Base-by-base conservation (phyloP, 2,888 invertebrate species). In the Fissipunctia ypsillon region DNA sequence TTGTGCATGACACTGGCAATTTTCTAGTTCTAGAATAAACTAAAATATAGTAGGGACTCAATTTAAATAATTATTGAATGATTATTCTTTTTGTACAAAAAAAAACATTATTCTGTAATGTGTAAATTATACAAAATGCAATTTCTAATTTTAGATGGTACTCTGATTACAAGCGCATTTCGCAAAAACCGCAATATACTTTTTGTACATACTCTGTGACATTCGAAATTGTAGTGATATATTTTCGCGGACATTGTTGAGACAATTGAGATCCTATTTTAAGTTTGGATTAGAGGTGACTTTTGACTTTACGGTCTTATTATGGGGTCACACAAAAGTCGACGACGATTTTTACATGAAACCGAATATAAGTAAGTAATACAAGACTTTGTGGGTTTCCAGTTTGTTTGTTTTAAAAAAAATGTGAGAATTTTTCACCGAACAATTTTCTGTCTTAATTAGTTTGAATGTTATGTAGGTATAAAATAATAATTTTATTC, bases 221-320 rank as follows among this genome's bases (percentile, higher is more conserved):
- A 25, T 14, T 45, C 7, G 12, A 54, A 54, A 73, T 12, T 3
- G 19, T 54, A 16, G 22, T 45, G 12, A 61, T 81, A 61, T 81
- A 75, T 72, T 80, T 71, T 69, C 28, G 54, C 65, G 50, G 14
- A 54, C 45, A 61, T 83, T 61, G 56, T 66, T 54, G n/a, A 70
- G 67, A 66, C 50, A 59, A 79, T 69, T 70, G 64, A 56, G 38
- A 31, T 48, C 59, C 57, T 61, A 63, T 71, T 61, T 71, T 71
- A 61, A 68, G 78, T 22, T 43, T 14, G 45, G 41, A 22, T 56
- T 56, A 68, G 38, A 69, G 28, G 25, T 60, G 35, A 65, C 43
- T 54, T 59, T 43, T 35, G 54, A 35, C 14, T 64, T 54, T 50
- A 56, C 35, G 22, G 52, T 52, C 35, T 41, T 64, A 73, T 57